Conservation (phyloP, 2,113 vertebrate genomes). For the Silurus meridionalis region DNA sequence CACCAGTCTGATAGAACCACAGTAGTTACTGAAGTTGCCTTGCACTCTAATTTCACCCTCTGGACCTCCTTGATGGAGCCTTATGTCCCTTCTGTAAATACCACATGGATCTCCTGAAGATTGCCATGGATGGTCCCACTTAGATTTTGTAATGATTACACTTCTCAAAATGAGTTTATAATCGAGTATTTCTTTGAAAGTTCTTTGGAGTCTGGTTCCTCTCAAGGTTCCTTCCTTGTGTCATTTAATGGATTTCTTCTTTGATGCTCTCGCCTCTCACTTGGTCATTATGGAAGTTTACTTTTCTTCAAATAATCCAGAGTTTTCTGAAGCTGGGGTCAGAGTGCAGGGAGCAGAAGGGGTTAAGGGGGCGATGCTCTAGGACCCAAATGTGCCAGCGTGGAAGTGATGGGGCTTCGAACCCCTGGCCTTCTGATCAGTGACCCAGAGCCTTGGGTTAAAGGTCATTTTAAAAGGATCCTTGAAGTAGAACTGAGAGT, state of each 20-base stretch:
- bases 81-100: neutral
- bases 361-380: neutral
- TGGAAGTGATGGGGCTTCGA: neutral
- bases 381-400: neutral
- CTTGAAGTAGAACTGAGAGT: neutral
- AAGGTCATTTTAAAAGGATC: neutral
- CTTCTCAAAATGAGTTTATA: neutral
- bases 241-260: neutral
- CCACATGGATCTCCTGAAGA: neutral
- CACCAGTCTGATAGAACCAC: neutral
- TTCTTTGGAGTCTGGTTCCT: too few species aligned
- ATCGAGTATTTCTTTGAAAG: too few species aligned
- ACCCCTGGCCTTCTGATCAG: too few species aligned
- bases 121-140: neutral
- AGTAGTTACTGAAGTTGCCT: neutral
- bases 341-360: too few species aligned
- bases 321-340: too few species aligned
- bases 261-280: too few species aligned
- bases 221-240: too few species aligned
- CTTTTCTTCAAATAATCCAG: too few species aligned
- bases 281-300: too few species aligned
- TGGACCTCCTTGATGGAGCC: neutral
- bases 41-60: neutral
- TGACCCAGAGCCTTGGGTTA: neutral
- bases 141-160: neutral